Evolutionary conservation across 2,888 invertebrate species (phyloP), one percentile per base, ranked within the genome.

Genomic region (Macrosoma leucophasiata): DNA sequence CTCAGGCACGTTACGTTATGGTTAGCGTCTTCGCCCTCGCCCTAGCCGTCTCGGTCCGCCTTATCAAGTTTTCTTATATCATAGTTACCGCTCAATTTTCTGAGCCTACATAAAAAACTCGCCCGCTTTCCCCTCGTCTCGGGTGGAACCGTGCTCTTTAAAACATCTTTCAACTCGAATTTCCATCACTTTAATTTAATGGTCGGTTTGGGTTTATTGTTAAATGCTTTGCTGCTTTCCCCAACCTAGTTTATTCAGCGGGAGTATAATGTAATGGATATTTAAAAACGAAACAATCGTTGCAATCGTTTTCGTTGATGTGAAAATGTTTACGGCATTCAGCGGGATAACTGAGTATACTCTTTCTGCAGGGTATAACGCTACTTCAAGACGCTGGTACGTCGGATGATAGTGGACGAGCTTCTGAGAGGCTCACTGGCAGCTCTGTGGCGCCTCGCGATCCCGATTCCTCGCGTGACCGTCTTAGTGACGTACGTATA

Each of bases 401-500:
- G 70, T 92, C 92, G 75, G 92, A 92, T 85, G 92, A 92, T 84
- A 92, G 92, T 85, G 91, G 92, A 63, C 87, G 92, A 77, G 92
- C 92, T 61, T 92, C 92, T 58, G 92, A 92, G 86, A 88, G 91
- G 68, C 88, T 92, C 72, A 90, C 91, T 74, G 89, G 91, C 79
- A 89, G 91, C 79, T 90, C 90, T 44, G 89, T 89, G 66, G 89
- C 89, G 60, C 89, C 89, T 63, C 87, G 91, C 71, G 91, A 91
- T 84, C 91, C 91, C 65, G 92, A 92, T 84, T 91, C 91, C 81
- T 91, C 91, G 69, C 89, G 90, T 84, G 92, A 93, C 85, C 90
- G 92, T 74, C 90, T 93, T 72, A 92, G 91, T 86, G 92, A 93
- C 87, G 93, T 93, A 88, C 90, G 92, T 89, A 73, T 54, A n/a